Evolutionary conservation across 2,888 invertebrate genomes (phyloP), one percentile per base, ranked within the genome.

Genomic region (Nowickia ferox): DNA sequence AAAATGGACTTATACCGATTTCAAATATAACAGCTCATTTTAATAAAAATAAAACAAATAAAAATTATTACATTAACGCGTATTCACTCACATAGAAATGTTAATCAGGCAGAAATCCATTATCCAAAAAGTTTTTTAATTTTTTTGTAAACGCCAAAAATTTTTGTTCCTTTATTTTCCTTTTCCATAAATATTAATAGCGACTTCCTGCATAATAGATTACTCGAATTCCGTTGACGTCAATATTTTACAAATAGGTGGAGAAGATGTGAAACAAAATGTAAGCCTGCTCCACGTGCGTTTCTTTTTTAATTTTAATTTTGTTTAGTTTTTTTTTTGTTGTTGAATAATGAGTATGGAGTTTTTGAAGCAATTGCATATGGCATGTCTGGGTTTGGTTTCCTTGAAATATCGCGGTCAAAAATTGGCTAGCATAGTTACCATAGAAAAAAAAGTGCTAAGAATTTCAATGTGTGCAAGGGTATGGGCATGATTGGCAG

Each of bases 191-290:
- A 77, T 46, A 72, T 65, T 48, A 71, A 65, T 72, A 65, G 30
- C n/a, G 40, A 57, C 46, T 55, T 65, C 46, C 55, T 65, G 63
- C 55, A 55, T 55, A 72, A 79, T 71, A 63, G 63, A 65, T 65
- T 63, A n/a, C n/a, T n/a, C n/a, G n/a, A n/a, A 30, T 30, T 30
- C 46, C 55, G 72, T 72, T 79, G 71, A 79, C 79, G 79, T 79
- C 79, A 79, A 57, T 77, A 30, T 22, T 44, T 22, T 17, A 42
- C 6, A n/a, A 11, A 48, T 22, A n/a, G 13, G 11, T 17, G 13
- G 38, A 59, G 30, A 38, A 48, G 72, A 44, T 46, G 59, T 51
- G 1, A 51, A 19, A 40, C 10, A 22, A 9, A 15, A 11, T 46
- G 19, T 22, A 6, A 42, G 53, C 44, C 48, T 75, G 40, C 51